phyloP scores from a whole-genome alignment of 2,797 vertebrate species.

The Emys orbicularis region DNA sequence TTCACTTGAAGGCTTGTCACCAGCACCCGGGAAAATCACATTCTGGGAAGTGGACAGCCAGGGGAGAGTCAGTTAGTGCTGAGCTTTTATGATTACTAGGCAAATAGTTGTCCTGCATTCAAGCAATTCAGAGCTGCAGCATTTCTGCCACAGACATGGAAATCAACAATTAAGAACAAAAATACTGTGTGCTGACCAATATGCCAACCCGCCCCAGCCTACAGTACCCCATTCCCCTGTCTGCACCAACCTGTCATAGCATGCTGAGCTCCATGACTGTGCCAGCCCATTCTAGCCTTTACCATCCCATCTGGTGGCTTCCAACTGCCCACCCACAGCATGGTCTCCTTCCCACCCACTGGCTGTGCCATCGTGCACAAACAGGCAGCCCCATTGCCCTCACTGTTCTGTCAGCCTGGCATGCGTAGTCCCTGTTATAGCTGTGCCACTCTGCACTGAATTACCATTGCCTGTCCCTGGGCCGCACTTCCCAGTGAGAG shows the following conservation, averaged over 20 bases:
- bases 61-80: rapidly evolving
- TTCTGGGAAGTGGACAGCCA: conserved; percentile 35
- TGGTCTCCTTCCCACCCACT: neutral
- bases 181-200: neutral
- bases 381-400: neutral
- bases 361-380: neutral
- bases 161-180: neutral
- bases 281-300: neutral
- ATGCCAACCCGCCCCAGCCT: neutral
- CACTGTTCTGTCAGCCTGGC: neutral
- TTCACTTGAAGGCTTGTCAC: conserved; percentile 45
- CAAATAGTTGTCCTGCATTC: neutral
- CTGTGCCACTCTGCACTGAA: neutral
- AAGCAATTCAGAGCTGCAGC: neutral
- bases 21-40: conserved; percentile 33
- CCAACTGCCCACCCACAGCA: neutral
- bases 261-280: neutral
- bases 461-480: neutral
- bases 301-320: neutral
- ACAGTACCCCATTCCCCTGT: neutral
- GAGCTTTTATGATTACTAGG: neutral
- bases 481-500: neutral
- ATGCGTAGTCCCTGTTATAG: neutral
- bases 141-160: neutral
- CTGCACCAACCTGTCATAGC: neutral